Evolutionary conservation across 37 sponge, comb jelly and placozoan genomes (phyloP).

Genomic region (Crambe crambe): DNA sequence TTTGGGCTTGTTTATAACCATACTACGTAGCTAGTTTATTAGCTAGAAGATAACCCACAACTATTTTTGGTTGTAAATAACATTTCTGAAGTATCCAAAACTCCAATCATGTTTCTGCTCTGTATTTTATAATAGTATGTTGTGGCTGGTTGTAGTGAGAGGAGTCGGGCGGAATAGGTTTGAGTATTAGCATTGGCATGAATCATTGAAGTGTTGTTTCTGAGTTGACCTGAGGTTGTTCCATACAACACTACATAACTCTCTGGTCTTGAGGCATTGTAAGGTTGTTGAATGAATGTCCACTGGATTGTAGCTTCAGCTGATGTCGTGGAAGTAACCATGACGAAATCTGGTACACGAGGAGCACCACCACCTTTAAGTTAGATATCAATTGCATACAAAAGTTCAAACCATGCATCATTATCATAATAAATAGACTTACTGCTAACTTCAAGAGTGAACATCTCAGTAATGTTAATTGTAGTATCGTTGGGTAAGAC

Average conservation of each 20-base stretch:
- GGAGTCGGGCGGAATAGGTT: neutral
- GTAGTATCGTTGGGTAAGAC: neutral
- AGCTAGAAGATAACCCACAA: neutral
- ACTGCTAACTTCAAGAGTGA: neutral
- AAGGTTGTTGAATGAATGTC: neutral
- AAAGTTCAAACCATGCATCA: neutral
- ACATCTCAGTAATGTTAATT: neutral
- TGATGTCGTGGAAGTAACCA: neutral
- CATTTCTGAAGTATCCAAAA: neutral
- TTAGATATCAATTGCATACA: neutral
- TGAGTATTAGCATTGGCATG: neutral
- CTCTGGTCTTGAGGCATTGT: neutral
- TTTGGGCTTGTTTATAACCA: neutral
- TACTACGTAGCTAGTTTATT: no score
- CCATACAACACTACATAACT: slow-evolving; percentile 6
- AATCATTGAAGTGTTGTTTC: neutral
- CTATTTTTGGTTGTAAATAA: neutral
- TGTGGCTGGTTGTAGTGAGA: neutral
- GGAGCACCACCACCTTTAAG: neutral
- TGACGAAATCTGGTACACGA: neutral
- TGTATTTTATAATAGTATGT: neutral
- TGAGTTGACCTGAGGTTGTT: neutral
- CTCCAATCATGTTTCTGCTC: neutral
- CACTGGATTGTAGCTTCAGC: neutral
- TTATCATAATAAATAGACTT: neutral